Base-by-base conservation (phyloP, 2,113 vertebrate species). In the Leptocoma aspasia region DNA sequence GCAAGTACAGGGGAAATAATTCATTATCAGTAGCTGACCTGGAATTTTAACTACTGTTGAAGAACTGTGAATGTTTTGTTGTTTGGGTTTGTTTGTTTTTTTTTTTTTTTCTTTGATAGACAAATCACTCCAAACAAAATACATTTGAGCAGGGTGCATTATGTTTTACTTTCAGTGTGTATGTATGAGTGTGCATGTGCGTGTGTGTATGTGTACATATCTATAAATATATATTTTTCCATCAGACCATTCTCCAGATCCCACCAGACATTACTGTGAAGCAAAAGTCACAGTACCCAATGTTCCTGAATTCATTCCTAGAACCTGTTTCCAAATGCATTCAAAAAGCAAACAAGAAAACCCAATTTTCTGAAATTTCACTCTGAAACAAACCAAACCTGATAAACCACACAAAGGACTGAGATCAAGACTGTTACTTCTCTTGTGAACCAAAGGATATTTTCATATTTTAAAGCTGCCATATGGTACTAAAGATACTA, bases 31-130 rank as follows among this genome's bases (percentile, higher is more conserved):
- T 97, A 98, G 96, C 97, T 96, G 96, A 96, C 97, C 94, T 97
- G 95, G 90, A 90, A 95, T 98, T 97, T 97, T 98, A 97, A 98
- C 98, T 98, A 98, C 98, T 98, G 98, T 97, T 96, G 94, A 97
- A 91, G 97, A 98, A 97, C 97, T 98, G 97, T 97, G 98, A 97
- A 97, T 89, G 83, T 96, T 94, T 97, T 42, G 3, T 42, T 93
- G 82, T 95, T 90, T n/a, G n/a, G n/a, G n/a, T n/a, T 89, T 60
- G 91, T 91, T 66, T 54, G 10, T 13, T n/a, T n/a, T n/a, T 45
- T 50, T 89, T 89, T 95, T 94, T 89, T 71, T 92, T 92, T 35
- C 68, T 89, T 90, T 96, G 96, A 92, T 93, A 97, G 97, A 98
- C 97, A 98, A 97, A 97, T 98, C 98, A 98, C 97, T 98, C 97